Evolutionary conservation across 1,140 invertebrate genomes (phyloP), one percentile per base, ranked within the genome.

Genomic region (Thalassaphorura encarpata): DNA sequence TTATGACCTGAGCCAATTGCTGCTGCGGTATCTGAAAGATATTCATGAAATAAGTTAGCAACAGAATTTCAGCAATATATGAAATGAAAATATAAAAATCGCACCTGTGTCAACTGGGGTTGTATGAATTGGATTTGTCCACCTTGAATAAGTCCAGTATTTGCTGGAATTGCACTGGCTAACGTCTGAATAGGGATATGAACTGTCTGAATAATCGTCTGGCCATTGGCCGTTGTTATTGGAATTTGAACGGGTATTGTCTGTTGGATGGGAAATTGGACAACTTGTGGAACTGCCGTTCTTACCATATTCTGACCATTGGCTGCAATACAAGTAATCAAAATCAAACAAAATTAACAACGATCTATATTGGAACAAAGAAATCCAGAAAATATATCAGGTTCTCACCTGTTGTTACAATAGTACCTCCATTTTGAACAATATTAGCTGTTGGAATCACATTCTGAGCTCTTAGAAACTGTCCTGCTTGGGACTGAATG

Each of bases 241-340:
- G 92, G 91, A 39, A 94, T 84, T 74, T 94, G 89, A 16, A 95
- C 86, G 0, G 90, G 89, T 41, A 95, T 87, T 18, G 86, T 85
- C 69, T 88, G 86, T 56, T 87, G 83, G 71, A 89, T 77, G 11
- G 82, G 82, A 63, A 89, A 80, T 69, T 90, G 87, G 3, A 90
- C 70, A 2, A 84, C 72, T 69, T 85, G 83, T 16, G 77, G 78
- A 54, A 70, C 63, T 4, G 51, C 40, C 15, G 69, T 70, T 18
- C 76, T 80, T 5, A 82, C 73, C 19, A 90, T 80, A 67, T 83
- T 87, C 70, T 86, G 83, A n/a, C 83, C 83, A 78, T 61, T 27
- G 40, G 66, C 63, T 60, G 55, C 49, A 58, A 3, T 16, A 21
- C 26, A 58, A 54, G 19, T 1, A 46, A 39, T 46, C 23, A 47